phyloP scores from a whole-genome alignment of 2,888 invertebrate species.

The Drosophila niveifrons region DNA sequence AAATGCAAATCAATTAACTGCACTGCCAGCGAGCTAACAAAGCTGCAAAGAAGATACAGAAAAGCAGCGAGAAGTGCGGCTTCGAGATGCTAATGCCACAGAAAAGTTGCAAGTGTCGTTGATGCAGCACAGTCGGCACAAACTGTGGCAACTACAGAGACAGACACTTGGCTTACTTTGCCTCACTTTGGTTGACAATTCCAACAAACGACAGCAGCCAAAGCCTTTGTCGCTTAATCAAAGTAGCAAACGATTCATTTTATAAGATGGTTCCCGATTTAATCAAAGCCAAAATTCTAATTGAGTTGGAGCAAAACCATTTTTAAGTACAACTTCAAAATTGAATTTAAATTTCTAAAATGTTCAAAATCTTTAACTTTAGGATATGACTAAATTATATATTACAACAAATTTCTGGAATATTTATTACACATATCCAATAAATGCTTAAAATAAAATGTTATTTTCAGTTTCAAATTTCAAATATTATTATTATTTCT shows the following conservation, averaged over 20 bases:
- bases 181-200: constrained; percentile 35
- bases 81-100: not conserved
- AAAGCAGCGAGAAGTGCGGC: not conserved
- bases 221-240: not conserved
- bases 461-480: no score
- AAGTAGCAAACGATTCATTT: not conserved
- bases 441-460: no score
- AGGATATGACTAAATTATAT: no score
- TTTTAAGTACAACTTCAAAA: no score
- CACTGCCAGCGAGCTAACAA: constrained; percentile 5
- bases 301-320: no score
- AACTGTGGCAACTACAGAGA: constrained; percentile 6
- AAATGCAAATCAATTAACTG: constrained; percentile 78
- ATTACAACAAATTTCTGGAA: no score
- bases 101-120: not conserved
- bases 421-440: no score
- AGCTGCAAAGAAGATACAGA: not conserved
- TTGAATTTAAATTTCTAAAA: no score
- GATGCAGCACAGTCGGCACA: constrained; percentile 13
- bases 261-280: no score
- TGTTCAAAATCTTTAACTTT: no score
- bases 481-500: no score
- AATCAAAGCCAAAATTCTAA: no score
- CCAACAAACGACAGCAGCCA: not conserved
- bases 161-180: not conserved